Evolutionary conservation across 2,888 invertebrate genomes (phyloP), one percentile per base, ranked within the genome.

Genomic region (Dryomyza anilis): DNA sequence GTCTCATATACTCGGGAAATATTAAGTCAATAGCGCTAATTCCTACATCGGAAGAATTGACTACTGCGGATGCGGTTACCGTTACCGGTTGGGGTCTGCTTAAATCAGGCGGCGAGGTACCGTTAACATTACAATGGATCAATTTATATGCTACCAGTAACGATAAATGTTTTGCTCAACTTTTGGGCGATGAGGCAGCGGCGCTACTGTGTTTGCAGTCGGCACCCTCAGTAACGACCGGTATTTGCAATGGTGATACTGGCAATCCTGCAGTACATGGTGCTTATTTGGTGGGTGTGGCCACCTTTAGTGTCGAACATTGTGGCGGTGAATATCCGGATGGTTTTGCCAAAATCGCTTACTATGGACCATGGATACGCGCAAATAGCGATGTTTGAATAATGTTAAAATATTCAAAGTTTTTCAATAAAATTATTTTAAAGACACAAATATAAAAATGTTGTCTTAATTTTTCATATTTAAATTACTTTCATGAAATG

Each of bases 21-120:
- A 74, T 81, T 7, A 64, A 77, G 64, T 56, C 79, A 2, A 76
- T 81, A 23, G 59, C 64, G 2, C 62, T 82, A 68, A 70, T 76
- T 8, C 74, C 78, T 1, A 66, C 60, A 7, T 68, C 72, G 5
- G 65, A 46, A 5, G 61, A 71, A 3, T n/a, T n/a, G n/a, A n/a
- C n/a, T n/a, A n/a, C n/a, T n/a, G n/a, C n/a, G n/a, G n/a, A n/a
- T n/a, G n/a, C n/a, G n/a, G 69, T 81, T 10, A 65, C 73, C 4
- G 73, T 81, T 23, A 75, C 80, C 0, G 81, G 81, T 8, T 81
- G 78, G 78, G 80, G 77, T 29, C 71, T 62, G 6, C 50, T 73
- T 1, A 64, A 23, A 29, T 63, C 50, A 14, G 64, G 45, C 14
- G 77, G 76, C 23, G 59, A 76, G 64, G 5, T 72, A n/a, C 75